These are phyloP conservation scores for Danaus plexippus DNA, from an alignment of 1,140 invertebrate genomes.

Conservation along the genomic window DNA sequence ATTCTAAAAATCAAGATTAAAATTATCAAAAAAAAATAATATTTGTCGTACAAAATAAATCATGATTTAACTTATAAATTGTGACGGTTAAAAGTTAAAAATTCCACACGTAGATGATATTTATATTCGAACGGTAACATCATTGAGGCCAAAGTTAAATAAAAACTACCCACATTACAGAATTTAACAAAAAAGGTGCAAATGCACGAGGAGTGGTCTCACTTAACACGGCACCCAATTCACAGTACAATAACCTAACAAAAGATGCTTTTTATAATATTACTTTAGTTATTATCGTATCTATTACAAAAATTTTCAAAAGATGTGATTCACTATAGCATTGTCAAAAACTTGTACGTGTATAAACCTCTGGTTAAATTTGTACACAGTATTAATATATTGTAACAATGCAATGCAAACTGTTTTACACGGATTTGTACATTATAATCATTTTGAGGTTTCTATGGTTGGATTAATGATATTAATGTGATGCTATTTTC, in stretches of 20 bases:
- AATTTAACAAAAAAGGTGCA: slow-evolving; percentile 26
- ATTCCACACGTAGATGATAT: too few relatives aligned
- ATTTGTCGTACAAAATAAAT: too few relatives aligned
- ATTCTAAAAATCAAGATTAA: too few relatives aligned
- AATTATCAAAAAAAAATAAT: too few relatives aligned
- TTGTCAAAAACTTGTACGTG: not conserved
- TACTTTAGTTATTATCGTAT: slow-evolving; percentile 15
- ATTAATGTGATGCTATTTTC: too few relatives aligned
- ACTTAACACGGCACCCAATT: slow-evolving; percentile 29
- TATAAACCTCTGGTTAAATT: not conserved
- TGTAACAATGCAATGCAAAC: slow-evolving; percentile 5
- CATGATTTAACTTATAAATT: too few relatives aligned
- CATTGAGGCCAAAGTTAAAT: slow-evolving; percentile 2
- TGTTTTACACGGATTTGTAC: not conserved
- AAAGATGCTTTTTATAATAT: slow-evolving; percentile 23
- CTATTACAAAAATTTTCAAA: slow-evolving; percentile 10
- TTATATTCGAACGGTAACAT: not conserved
- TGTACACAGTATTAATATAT: slow-evolving; percentile 2
- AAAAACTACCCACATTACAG: slow-evolving; percentile 3
- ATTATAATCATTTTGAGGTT: too few relatives aligned
- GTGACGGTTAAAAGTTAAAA: too few relatives aligned
- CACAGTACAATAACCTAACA: slow-evolving; percentile 28
- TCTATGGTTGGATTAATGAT: too few relatives aligned
- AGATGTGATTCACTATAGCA: not conserved
- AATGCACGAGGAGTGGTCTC: slow-evolving; percentile 26